Evolutionary conservation across 2,888 invertebrate species (phyloP), one percentile per base, ranked within the genome.

Genomic region (Philereme transversata): DNA sequence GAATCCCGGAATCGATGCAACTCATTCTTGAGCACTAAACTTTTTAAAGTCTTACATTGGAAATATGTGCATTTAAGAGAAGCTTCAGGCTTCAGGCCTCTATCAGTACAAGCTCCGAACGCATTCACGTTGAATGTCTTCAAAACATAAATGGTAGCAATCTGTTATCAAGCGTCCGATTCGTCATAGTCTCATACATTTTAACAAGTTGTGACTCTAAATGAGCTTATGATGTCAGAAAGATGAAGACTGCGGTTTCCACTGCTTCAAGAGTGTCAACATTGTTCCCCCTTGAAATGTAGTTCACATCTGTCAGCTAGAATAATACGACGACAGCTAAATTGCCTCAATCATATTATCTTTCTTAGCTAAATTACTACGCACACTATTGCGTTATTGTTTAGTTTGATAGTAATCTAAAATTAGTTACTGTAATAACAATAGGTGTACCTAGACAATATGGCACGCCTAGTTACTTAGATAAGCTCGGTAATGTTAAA

Each of bases 251-350:
- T 57, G 48, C 45, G 10, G 33, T 47, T 44, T 52, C 52, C 52
- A 48, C 47, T 22, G 47, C 47, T 43, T 45, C n/a, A 57, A 47
- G 41, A 46, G 54, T 68, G 67, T 50, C 67, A 60, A 64, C 65
- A 66, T 60, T 33, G 34, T 41, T 51, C 60, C 10, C 36, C 51
- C 52, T 69, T 59, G 60, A 60, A 60, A 66, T 70, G 56, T 66
- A 51, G 55, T 62, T 66, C 57, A 56, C 54, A 10, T 58, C 65
- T 78, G 84, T 82, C 82, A 75, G 64, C 63, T 60, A 75, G 76
- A 83, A 70, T 74, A 68, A 69, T 71, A 74, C 65, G 73, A 73
- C 74, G 86, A 86, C 81, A 80, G 65, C 71, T 65, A 76, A 81
- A 84, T 84, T 74, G 74, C 64, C 62, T 67, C 70, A 68, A 73